Evolutionary conservation across 2,113 vertebrate genomes (phyloP).

Genomic region (Danionella cerebrum): DNA sequence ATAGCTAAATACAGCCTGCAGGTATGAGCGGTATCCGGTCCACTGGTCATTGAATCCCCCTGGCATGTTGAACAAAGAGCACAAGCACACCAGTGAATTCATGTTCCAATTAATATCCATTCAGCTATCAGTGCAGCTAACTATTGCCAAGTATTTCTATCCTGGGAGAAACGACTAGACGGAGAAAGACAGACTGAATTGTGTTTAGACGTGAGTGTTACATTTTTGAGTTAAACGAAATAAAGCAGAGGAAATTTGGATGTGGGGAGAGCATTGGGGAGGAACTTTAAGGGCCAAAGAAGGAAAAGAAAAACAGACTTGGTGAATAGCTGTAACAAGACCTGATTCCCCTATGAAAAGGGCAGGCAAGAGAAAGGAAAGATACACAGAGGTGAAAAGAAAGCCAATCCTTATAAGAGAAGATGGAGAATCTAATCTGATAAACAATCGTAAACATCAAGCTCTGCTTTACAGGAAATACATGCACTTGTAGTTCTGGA

Average conservation of each 20-base stretch:
- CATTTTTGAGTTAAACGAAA: conserved; percentile 17
- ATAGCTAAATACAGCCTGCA: conserved; percentile 18
- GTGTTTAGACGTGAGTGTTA: conserved; percentile 1
- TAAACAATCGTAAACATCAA: conserved; percentile 33
- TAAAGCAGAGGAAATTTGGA: not conserved
- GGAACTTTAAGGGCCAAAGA: not conserved
- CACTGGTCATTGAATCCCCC: not conserved
- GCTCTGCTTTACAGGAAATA: conserved; percentile 22
- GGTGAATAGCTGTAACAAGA: conserved; percentile 27
- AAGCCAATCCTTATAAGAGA: conserved; percentile 8
- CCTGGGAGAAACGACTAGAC: not conserved
- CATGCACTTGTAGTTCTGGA: conserved; percentile 7
- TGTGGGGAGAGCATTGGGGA: not conserved
- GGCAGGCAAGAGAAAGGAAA: not conserved
- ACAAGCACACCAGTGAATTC: not conserved
- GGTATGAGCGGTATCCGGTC: conserved; percentile 17
- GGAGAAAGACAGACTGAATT: not conserved
- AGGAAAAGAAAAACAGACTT: not conserved
- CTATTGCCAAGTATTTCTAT: not conserved
- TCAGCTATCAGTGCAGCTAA: not conserved
- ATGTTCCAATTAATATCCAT: not conserved
- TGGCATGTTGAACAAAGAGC: not conserved
- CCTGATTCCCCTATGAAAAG: conserved; percentile 4
- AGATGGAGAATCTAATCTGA: conserved; percentile 30
- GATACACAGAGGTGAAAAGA: conserved; percentile 30